phyloP scores from a whole-genome alignment of 2,797 vertebrate genomes.

The Cirrhinus mrigala region DNA sequence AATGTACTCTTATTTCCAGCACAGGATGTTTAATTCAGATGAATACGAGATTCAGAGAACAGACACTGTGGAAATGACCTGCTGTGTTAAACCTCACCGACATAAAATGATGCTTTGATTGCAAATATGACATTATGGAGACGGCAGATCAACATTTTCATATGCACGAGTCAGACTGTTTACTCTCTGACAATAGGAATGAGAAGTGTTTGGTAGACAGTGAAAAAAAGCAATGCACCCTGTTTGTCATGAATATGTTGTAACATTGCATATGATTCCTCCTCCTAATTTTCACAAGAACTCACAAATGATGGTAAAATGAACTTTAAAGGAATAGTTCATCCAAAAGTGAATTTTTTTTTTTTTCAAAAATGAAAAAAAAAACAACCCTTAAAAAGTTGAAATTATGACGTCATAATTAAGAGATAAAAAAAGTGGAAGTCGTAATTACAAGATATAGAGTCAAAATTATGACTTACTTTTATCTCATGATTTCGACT shows the following conservation, averaged over 20 bases:
- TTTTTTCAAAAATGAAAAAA: too few relatives aligned
- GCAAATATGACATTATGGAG: background rate
- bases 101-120: background rate
- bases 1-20: background rate
- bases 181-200: background rate
- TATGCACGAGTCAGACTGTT: background rate
- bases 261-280: background rate
- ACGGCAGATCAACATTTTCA: background rate
- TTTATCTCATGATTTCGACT: too few relatives aligned
- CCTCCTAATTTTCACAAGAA: background rate
- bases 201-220: background rate
- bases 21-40: conserved; percentile 18
- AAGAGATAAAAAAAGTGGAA: too few relatives aligned
- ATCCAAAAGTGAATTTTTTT: too few relatives aligned
- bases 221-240: background rate
- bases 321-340: too few relatives aligned
- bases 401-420: too few relatives aligned
- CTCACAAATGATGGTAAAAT: background rate
- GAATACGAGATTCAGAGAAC: conserved; percentile 23
- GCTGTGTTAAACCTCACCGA: background rate
- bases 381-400: too few relatives aligned
- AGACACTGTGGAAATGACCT: background rate
- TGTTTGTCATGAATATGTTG: background rate
- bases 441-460: too few relatives aligned
- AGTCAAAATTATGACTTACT: too few relatives aligned